A percentile compares a stretch with the other conserved stretches of the same genome.
Conservation (phyloP, 2,113 vertebrate species). For the Asarcornis scutulata region DNA sequence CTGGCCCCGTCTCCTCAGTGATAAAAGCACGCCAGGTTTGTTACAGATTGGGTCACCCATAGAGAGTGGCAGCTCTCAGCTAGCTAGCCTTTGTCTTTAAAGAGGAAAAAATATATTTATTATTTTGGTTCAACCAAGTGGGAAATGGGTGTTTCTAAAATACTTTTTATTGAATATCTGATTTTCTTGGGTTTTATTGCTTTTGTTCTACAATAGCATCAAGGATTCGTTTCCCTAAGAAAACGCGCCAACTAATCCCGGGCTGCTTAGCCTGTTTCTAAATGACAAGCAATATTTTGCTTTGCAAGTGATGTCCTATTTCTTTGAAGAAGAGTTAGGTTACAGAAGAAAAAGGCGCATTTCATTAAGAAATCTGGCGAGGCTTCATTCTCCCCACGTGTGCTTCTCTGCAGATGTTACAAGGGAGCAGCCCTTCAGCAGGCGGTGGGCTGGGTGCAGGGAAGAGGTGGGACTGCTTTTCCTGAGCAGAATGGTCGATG, state of each 20-base stretch:
- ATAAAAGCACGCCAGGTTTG: not conserved
- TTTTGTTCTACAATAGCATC: not conserved
- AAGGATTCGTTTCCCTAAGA: not conserved
- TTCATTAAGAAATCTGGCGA: not conserved
- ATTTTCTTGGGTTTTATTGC: constrained; percentile 6
- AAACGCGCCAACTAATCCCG: not conserved
- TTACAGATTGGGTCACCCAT: not conserved
- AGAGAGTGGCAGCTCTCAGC: not conserved
- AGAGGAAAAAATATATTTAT: not conserved
- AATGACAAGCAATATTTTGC: not conserved
- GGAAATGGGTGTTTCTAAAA: constrained; percentile 25
- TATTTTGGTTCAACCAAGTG: constrained; percentile 17
- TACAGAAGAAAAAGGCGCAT: not conserved
- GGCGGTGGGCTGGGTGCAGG: fast-evolving
- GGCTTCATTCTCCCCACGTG: not conserved
- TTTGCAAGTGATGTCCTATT: not conserved
- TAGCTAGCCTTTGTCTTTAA: constrained; percentile 9
- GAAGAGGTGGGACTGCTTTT: not conserved
- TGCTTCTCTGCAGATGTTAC: not conserved
- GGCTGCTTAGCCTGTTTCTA: not conserved
- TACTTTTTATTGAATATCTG: not conserved
- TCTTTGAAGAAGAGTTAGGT: not conserved
- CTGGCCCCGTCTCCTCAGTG: not conserved
- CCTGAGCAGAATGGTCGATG: not conserved
- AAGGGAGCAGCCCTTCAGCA: not conserved